Evolutionary conservation across 2,888 invertebrate genomes (phyloP), one percentile per base, ranked within the genome.

Genomic region (Caenorhabditis japonica): DNA sequence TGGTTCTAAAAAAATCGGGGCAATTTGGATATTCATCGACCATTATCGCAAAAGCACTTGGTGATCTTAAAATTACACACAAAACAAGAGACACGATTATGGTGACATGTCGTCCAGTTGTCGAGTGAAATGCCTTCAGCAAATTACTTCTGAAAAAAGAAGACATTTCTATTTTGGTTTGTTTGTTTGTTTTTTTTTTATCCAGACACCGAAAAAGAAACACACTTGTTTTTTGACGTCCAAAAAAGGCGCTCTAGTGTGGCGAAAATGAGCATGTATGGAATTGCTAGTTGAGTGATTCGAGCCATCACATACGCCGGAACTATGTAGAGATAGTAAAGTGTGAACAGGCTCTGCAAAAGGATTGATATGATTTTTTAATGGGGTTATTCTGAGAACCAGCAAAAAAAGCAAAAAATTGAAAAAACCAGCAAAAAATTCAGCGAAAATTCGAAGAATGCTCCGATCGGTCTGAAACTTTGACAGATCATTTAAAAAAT

Each of bases 201-300:
- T 41, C 1, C 25, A 41, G 30, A 3, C 60, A 21, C 30, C 39
- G 1, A 13, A 49, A 15, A 30, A 39, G 30, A 36, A 3, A 19
- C 34, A 39, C 49, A 68, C 73, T 68, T 68, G 46, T 68, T 74
- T 47, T 68, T 61, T 17, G 62, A 68, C 73, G 81, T 84, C 86
- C 86, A 86, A 34, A 85, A 81, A 13, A 84, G 74, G 56, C 86
- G 78, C 66, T 86, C 86, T 38, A 86, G 69, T 21, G 86, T 86
- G 21, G 86, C 86, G 47, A 86, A 85, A 33, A 86, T 86, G 46
- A 86, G 80, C 85, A 86, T 85, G 66, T 86, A 86, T 3, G 86
- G 86, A 25, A 86, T 86, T 33, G 84, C 83, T 21, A 86, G 66
- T 74, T 82, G 82, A 19, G 80, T 80, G 52, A 82, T 75, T 52